phyloP scores from a whole-genome alignment of 92 coral and sea anemone species.

The Parazoanthus darwini region DNA sequence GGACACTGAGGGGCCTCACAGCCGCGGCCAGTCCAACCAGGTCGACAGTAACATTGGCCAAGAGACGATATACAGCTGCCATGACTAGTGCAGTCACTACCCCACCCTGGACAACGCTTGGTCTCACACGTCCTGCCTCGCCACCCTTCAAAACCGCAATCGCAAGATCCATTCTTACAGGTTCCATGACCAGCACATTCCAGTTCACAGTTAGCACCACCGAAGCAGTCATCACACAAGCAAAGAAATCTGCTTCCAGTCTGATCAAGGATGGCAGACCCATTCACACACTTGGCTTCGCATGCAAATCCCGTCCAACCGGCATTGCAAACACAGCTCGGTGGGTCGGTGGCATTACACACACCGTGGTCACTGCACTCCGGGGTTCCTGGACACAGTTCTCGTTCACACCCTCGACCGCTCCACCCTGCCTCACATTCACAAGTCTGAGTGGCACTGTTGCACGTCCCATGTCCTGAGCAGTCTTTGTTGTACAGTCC shows the following conservation, averaged over 20 bases:
- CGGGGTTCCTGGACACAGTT: slow-evolving; percentile 65
- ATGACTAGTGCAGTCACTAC: slow-evolving; percentile 67
- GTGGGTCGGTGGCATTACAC: slow-evolving; percentile 49
- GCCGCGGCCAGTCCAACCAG: slow-evolving; percentile 72
- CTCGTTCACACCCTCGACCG: slow-evolving; percentile 63
- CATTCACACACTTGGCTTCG: slow-evolving; percentile 57
- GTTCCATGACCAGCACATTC: slow-evolving; percentile 71
- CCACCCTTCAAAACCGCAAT: slow-evolving; percentile 78
- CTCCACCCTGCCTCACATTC: slow-evolving; percentile 62
- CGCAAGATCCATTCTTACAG: slow-evolving; percentile 60
- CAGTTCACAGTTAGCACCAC: slow-evolving; percentile 58
- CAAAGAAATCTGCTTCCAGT: slow-evolving; percentile 44
- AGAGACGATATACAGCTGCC: slow-evolving; percentile 68
- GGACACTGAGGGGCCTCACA: slow-evolving; percentile 69
- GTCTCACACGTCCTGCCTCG: slow-evolving; percentile 64
- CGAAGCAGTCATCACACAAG: slow-evolving; percentile 54
- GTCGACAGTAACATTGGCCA: slow-evolving; percentile 60
- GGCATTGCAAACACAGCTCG: slow-evolving; percentile 50
- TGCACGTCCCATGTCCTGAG: slow-evolving; percentile 72
- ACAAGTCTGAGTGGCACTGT: slow-evolving; percentile 62
- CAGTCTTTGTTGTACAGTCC: slow-evolving; percentile 63
- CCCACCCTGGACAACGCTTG: slow-evolving; percentile 72
- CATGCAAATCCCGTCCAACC: slow-evolving; percentile 69
- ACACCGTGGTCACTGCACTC: slow-evolving; percentile 62
- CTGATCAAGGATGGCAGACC: slow-evolving; percentile 35